Evolutionary conservation across 2,888 invertebrate genomes (phyloP).

Genomic region (Fissipunctia ypsillon): DNA sequence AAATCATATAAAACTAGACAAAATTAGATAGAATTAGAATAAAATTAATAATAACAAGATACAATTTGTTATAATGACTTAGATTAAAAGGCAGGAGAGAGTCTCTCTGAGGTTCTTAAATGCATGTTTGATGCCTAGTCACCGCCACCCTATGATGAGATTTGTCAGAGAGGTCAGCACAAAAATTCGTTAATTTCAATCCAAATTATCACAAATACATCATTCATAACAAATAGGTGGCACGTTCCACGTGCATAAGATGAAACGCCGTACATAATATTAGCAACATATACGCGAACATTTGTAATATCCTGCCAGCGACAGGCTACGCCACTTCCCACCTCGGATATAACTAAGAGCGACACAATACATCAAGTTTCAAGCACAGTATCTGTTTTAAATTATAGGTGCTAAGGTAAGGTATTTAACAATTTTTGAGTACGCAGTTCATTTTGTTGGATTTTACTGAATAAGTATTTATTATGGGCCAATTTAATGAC

Average conservation of each 20-base stretch:
- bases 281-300: conserved; percentile 18
- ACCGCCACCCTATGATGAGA: too few species aligned
- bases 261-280: conserved; percentile 16
- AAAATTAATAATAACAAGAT: too few species aligned
- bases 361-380: conserved; percentile 39
- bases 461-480: background rate
- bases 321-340: conserved; percentile 21
- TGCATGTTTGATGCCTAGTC: too few species aligned
- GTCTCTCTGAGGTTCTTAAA: too few species aligned
- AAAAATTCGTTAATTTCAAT: too few species aligned
- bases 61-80: too few species aligned
- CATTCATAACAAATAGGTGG: background rate
- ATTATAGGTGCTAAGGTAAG: background rate
- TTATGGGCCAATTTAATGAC: background rate
- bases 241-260: background rate
- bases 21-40: too few species aligned
- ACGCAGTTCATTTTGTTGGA: background rate
- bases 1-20: too few species aligned
- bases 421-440: background rate
- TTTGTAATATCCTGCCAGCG: conserved; percentile 53
- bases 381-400: conserved; percentile 4
- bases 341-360: conserved; percentile 34
- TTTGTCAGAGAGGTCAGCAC: too few species aligned
- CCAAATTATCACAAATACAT: too few species aligned
- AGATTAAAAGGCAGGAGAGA: too few species aligned